Base-by-base conservation (phyloP, 1,140 invertebrate species). In the Bombus turneri region DNA sequence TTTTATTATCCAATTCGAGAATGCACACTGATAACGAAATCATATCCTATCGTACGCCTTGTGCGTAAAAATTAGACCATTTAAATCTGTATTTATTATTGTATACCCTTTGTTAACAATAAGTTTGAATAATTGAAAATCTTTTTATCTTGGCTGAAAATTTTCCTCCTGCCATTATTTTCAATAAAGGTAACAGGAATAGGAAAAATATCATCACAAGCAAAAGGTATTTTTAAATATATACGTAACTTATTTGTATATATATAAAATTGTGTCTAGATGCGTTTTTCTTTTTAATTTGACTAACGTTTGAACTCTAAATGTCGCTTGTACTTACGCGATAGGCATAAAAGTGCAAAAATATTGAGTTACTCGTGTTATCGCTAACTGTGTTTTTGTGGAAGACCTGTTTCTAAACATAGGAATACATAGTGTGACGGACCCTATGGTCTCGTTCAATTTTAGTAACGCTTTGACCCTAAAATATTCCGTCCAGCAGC, bases 401-500 rank as follows among this genome's bases (percentile, higher is more conserved):
- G 43, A 82, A 57, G 47, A 53, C 47, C 18, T 22, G 47, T 53
- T 53, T 5, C 18, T 8, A 53, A 83, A 80, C 71, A 69, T 64
- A 75, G 73, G 43, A 66, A 53, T 22, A 22, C 18, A 64, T 39
- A 47, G 77, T 39, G 25, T 39, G 75, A 73, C 72, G 72, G 73
- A 86, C 68, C 82, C 79, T 69, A 43, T 53, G 37, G 28, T 62
- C 25, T 47, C 81, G 80, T 71, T 57, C 79, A 69, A 69, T 66
- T 85, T 91, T 78, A 78, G 76, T 59, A 78, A 73, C 66, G 39
- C 68, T 39, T 75, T 62, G 34, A 77, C 85, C 80, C 62, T 37
- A 85, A 88, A 80, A 62, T 41, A 72, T 72, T 66, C 79, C 81
- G 85, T 81, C 81, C 87, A 83, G 80, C 85, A 81, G 76, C 87